Evolutionary conservation across 2,888 invertebrate genomes (phyloP), one percentile per base, ranked within the genome.

Genomic region (Phlogophora meticulosa): DNA sequence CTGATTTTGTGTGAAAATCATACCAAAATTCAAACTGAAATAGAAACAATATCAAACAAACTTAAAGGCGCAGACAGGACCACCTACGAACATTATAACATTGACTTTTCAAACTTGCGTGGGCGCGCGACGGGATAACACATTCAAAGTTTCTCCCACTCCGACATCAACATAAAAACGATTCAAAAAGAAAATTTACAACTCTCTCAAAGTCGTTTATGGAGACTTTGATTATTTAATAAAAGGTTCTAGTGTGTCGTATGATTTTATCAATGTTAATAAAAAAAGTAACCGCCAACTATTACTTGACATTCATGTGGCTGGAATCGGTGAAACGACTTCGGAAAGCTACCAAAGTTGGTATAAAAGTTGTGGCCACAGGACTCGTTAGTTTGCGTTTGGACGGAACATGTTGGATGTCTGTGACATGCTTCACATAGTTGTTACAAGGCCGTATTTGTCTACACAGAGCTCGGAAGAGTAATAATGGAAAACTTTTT

Each of bases 331-430:
- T 58, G 63, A 81, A 86, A 81, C 78, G 72, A 83, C 78, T 72
- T 70, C 11, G 34, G 49, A 70, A 78, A 60, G 34, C 46, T 85
- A 82, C 63, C 69, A 80, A 85, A 85, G 82, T 84, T 81, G 64
- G 73, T 81, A 80, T 81, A 84, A 85, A 88, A 86, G 84, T 86
- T 83, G 66, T 69, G 77, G 75, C 75, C 74, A 80, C 59, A 58
- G 72, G 66, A 80, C 80, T 87, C 82, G 84, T 83, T 86, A 85
- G 83, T 73, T 72, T 72, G 67, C 61, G 72, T 75, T 76, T 58
- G 57, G 64, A 46, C 56, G 65, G 56, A 62, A 69, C 65, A 62
- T 48, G 51, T 55, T 32, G 59, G 51, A 53, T 65, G 53, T 68
- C 52, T 46, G 60, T 49, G 59, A 48, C 49, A 58, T 60, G 59